Conservation (phyloP, 2,797 vertebrate species). For the Arremon brunneinucha region DNA sequence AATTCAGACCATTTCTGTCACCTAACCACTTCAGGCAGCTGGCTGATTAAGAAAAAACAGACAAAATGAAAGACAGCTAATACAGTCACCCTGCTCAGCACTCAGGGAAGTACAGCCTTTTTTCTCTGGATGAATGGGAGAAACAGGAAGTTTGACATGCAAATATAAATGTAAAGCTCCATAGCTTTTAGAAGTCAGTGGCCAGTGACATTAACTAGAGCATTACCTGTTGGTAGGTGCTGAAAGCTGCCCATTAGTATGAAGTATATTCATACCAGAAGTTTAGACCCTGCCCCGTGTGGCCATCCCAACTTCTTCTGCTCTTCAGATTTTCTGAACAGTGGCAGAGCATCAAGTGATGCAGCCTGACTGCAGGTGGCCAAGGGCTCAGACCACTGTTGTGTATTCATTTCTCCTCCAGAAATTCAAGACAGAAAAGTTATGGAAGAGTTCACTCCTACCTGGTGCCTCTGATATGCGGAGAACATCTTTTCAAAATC, state of each 20-base stretch:
- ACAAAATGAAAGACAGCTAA: not conserved
- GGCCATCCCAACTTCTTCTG: not conserved
- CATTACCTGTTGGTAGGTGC: not conserved
- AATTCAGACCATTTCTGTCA: conserved; percentile 5
- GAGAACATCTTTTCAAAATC: conserved; percentile 99
- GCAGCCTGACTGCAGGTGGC: not conserved
- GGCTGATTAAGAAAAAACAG: not conserved
- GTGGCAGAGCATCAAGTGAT: not conserved
- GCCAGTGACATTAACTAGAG: not conserved
- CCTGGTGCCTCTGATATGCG: conserved; percentile 97
- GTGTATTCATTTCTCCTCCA: not conserved
- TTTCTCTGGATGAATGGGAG: not conserved
- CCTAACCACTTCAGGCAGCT: not conserved
- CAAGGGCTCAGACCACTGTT: not conserved
- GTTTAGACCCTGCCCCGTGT: not conserved
- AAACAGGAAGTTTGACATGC: not conserved
- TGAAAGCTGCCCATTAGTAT: not conserved
- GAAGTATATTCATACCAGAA: not conserved
- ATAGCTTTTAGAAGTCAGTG: not conserved
- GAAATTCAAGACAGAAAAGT: not conserved
- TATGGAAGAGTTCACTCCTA: conserved; percentile 55
- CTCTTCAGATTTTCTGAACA: not conserved
- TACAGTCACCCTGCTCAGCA: not conserved
- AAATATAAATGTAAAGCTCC: not conserved
- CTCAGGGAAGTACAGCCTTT: not conserved